These are phyloP conservation scores for Sebastes baramenuke DNA, from an alignment of 2,797 vertebrate species.

Conservation along the genomic window DNA sequence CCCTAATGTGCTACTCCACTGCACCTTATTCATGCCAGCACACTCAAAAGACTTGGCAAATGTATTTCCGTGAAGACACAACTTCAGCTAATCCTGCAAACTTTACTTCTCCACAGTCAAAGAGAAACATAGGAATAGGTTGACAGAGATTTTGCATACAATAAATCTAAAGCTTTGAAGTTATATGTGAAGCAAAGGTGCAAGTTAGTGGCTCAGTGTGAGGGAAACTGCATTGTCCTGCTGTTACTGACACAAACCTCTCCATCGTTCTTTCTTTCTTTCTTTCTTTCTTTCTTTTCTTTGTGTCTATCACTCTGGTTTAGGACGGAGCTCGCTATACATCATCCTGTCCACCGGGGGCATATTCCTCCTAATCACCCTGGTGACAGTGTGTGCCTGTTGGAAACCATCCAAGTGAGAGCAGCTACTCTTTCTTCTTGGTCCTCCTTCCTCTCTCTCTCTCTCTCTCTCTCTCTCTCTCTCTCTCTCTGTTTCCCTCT, in stretches of 20 bases:
- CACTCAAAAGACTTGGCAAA: constrained; percentile 36
- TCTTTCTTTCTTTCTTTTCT: background rate
- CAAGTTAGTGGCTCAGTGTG: background rate
- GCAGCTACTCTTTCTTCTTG: constrained; percentile 35
- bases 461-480: background rate
- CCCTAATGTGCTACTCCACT: constrained; percentile 33
- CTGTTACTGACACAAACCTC: constrained; percentile 12
- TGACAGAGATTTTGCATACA: background rate
- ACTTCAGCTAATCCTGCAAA: background rate
- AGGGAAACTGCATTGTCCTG: background rate
- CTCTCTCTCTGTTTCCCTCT: background rate
- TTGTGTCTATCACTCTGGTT: constrained; percentile 53
- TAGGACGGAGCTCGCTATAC: constrained; percentile 96
- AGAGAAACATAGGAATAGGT: background rate
- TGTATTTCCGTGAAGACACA: background rate
- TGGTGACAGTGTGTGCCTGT: constrained; percentile 98
- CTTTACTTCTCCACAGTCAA: background rate
- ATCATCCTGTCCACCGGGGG: constrained; percentile 97
- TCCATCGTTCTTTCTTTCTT: constrained; percentile 1
- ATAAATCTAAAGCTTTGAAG: background rate
- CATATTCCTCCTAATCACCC: constrained; percentile 97
- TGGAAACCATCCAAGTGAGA: constrained; percentile 98
- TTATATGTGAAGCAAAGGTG: background rate
- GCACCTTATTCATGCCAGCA: constrained; percentile 38
- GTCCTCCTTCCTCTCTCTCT: background rate